Evolutionary conservation across 2,113 vertebrate species (phyloP), one percentile per base, ranked within the genome.

Genomic region (Varanus salvator): DNA sequence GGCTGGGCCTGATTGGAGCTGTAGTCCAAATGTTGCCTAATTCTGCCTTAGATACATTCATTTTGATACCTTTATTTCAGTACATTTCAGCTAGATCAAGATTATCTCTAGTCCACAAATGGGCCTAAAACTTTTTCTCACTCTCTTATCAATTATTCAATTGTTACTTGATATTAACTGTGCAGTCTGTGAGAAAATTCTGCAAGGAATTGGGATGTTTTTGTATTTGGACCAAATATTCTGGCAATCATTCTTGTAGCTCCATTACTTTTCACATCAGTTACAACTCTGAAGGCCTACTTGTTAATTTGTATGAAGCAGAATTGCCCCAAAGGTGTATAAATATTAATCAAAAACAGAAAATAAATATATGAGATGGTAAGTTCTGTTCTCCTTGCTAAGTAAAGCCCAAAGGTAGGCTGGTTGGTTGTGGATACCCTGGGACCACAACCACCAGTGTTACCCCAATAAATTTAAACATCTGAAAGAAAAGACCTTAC

Each of bases 11-110:
- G 54, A 54, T 54, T 54, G 54, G 54, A 54, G 54, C 54, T 54
- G 54, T 54, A 54, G 54, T 54, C 52, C 77, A 54, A 80, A 80
- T 25, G 52, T 50, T 54, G 12, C 21, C 52, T n/a, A 69, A 54
- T n/a, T 86, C 74, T 85, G 69, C 69, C 69, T 64, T n/a, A 72
- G 84, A 52, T 85, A 85, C 31, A 86, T 86, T 86, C 84, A 31
- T 23, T 54, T n/a, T 69, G 38, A 23, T 48, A 31, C 11, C 54
- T 54, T 54, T 54, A 54, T 1, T 54, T 54, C 6, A 12, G 11
- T 54, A 80, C 29, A 54, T 80, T 80, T 80, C 78, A 80, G 9
- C 31, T 54, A 15, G 75, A 48, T 77, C 38, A 19, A 9, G 2
- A 21, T 25, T 77, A 27, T 80, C 27, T 29, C 31, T 52, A 54